Base-by-base conservation (phyloP, 1,140 invertebrate species). In the Melanaphis sacchari region DNA sequence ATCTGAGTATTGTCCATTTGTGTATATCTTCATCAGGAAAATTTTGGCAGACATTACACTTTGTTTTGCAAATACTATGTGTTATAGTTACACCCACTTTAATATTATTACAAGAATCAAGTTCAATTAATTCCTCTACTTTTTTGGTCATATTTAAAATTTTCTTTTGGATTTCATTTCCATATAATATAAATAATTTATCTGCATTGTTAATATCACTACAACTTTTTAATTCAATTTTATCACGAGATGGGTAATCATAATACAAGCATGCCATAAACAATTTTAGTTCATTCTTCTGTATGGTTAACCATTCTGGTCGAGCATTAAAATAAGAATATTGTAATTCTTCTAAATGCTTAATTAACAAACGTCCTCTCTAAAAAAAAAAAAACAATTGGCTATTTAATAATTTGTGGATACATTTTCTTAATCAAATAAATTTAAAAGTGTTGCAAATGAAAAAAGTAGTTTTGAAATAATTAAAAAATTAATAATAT, bases 1-100 rank as follows among this genome's bases (percentile, higher is more conserved):
- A 22, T 90, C 88, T 31, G 7, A 90, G 18, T 54, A 90, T 22
- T 36, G 2, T 6, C 36, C 36, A 90, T 24, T 8, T 7, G 36
- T 90, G 88, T 49, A 52, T 38, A 24, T 52, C 43, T 36, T 52
- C 40, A 2, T 54, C 18, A 49, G 43, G 43, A 90, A 90, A 52
- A 49, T 90, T 11, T 15, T 49, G 11, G 36, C 88, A 90, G 22
- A 0, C 5, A 36, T 54, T 2, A 40, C 88, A 90, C 18, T 36
- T 36, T 7, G 7, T 24, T 90, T 90, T 54, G 22, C 88, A 90
- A 90, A 90, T 52, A 38, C 88, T 90, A 90, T 90, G 88, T 36
- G 38, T 21, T 1, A 90, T 36, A 11, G 88, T 90, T 8, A 52
- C 2, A 36, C 88, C 88, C 18, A 90, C 36, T 7, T 52, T 2